Conservation (phyloP, 2,888 invertebrate species). For the Leucophenga maculata region DNA sequence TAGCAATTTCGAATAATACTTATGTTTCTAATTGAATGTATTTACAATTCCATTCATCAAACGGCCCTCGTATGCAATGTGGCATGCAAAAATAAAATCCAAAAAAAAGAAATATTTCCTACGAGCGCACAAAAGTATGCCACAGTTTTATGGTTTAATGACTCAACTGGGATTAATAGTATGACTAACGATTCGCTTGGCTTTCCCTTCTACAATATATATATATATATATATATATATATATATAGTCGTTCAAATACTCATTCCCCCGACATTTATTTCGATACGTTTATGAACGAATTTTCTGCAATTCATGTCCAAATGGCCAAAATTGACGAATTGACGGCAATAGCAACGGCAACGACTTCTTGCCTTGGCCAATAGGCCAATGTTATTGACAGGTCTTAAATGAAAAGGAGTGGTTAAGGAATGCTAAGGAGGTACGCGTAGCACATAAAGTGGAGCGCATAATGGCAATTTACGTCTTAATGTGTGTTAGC, state of each 20-base stretch:
- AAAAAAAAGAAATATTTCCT: conserved; percentile 26
- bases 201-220: conserved; percentile 21
- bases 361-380: too few relatives aligned
- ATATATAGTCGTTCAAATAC: too few relatives aligned
- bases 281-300: not conserved
- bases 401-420: not conserved
- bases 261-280: not conserved
- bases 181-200: conserved; percentile 61
- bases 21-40: too few relatives aligned
- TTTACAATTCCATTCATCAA: too few relatives aligned
- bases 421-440: not conserved
- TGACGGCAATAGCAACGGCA: not conserved
- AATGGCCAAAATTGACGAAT: not conserved
- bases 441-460: not conserved
- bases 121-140: conserved; percentile 8
- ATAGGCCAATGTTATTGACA: not conserved
- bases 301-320: not conserved
- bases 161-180: conserved; percentile 62
- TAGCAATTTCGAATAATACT: too few relatives aligned
- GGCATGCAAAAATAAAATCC: not conserved
- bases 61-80: not conserved
- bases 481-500: not conserved
- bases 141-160: conserved; percentile 62
- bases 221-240: too few relatives aligned
- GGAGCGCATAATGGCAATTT: conserved; percentile 2